A percentile compares a stretch with the other conserved stretches of the same genome.
phyloP scores from a whole-genome alignment of 2,113 vertebrate species.

The Coptodon bakossiorum region DNA sequence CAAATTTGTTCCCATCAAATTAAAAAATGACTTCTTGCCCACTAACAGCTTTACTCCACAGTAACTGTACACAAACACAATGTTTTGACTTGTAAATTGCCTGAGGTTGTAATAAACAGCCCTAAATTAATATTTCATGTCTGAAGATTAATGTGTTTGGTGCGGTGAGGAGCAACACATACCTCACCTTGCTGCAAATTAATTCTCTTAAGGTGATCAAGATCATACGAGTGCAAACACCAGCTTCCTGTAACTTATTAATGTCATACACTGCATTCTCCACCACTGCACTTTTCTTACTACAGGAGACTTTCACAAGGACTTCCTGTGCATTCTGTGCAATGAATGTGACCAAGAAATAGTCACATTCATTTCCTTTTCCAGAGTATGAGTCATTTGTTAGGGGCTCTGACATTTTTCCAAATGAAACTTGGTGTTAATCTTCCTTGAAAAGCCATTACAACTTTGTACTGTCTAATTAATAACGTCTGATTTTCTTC shows the following conservation, averaged over 20 bases:
- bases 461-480: slow-evolving; percentile 23
- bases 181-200: not conserved
- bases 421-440: slow-evolving; percentile 25
- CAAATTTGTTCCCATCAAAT: not conserved
- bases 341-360: not conserved
- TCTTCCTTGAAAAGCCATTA: slow-evolving; percentile 18
- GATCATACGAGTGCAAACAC: not conserved
- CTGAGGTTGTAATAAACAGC: slow-evolving; percentile 1
- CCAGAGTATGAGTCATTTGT: slow-evolving; percentile 21
- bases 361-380: slow-evolving; percentile 22
- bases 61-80: not conserved
- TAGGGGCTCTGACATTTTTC: slow-evolving; percentile 16
- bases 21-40: not conserved
- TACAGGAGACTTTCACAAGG: not conserved
- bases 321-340: not conserved
- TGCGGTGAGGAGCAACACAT: not conserved
- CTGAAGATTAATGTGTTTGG: slow-evolving; percentile 11
- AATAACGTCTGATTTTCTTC: slow-evolving; percentile 5
- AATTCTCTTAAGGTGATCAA: not conserved
- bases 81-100: slow-evolving; percentile 7
- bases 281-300: not conserved
- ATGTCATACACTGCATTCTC: not conserved
- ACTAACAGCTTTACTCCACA: not conserved
- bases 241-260: not conserved
- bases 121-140: slow-evolving; percentile 19